Evolutionary conservation across 2,113 vertebrate genomes (phyloP), one percentile per base, ranked within the genome.

Genomic region (Vulpes ferrilata): DNA sequence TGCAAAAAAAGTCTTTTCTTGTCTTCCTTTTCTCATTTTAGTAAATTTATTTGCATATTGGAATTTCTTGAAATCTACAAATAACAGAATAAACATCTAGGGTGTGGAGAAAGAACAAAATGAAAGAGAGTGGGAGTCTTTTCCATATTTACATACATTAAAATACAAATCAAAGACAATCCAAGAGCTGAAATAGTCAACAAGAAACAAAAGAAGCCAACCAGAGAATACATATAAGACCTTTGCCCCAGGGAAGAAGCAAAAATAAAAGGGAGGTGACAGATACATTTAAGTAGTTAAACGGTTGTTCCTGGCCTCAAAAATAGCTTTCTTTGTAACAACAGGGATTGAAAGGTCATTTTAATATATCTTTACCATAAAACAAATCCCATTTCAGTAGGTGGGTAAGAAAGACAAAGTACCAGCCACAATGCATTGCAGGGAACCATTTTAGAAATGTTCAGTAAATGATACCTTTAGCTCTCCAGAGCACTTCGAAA

Each of bases 361-460:
- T 97, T 74, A 69, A 93, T 91, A 94, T 65, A 82, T 89, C 83
- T 82, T 93, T 85, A 74, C 27, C 95, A 59, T 93, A 94, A 95
- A 96, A 74, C 38, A 88, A 84, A 88, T 62, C 32, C 81, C 27
- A 19, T 84, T 86, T 88, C 71, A 57, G 35, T 85, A 20, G 38
- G 81, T 79, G 15, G 74, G 38, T 69, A 84, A 69, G 43, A 67
- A 95, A 95, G 51, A 86, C 71, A 74, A 79, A 81, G 22, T 10
- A 19, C 23, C 53, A 51, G 27, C 11, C 38, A 35, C 55, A 60
- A 35, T 27, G 57, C 64, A 27, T 93, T 76, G 23, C 17, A 38
- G 76, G 67, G 87, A 96, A 67, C 23, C 43, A 9, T 74, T 94
- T 84, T 43, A 53, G 43, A 92, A 88, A 20, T 78, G 25, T 17